These are phyloP conservation scores for Alloscopus bannaensis DNA, from an alignment of 2,888 invertebrate species.

Conservation along the genomic window DNA sequence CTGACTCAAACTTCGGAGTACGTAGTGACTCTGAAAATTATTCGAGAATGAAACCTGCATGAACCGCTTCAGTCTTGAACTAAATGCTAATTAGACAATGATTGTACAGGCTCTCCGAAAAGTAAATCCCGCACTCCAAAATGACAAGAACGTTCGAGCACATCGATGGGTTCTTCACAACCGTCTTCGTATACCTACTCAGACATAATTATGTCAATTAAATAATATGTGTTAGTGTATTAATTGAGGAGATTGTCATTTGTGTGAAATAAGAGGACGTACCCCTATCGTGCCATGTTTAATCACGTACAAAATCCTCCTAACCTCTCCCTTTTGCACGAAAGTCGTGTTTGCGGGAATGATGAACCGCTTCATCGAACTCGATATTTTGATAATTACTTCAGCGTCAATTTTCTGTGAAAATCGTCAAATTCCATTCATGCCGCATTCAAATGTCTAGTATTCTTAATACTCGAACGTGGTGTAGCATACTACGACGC, in stretches of 20 bases:
- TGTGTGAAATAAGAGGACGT: too few species aligned
- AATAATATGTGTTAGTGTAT: neutral
- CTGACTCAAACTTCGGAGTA: constrained; percentile 67
- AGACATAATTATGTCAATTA: neutral
- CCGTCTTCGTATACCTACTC: constrained; percentile 42
- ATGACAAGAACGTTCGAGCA: constrained; percentile 59
- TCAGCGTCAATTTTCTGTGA: constrained; percentile 66
- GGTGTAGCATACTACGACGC: constrained; percentile 6
- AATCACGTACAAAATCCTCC: constrained; percentile 69
- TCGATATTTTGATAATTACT: constrained; percentile 64
- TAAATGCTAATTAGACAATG: neutral
- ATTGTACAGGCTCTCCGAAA: constrained; percentile 67
- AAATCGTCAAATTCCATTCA: too few species aligned
- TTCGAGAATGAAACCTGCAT: neutral
- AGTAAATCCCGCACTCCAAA: constrained; percentile 65
- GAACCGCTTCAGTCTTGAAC: neutral
- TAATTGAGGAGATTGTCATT: too few species aligned
- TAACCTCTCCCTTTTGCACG: constrained; percentile 68
- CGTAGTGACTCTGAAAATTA: constrained; percentile 56
- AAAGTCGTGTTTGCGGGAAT: constrained; percentile 69
- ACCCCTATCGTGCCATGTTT: constrained; percentile 70
- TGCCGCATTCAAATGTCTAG: neutral
- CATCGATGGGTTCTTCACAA: constrained; percentile 32
- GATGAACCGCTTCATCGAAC: constrained; percentile 62
- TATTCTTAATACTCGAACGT: neutral